Evolutionary conservation across 2,888 invertebrate species (phyloP).

Genomic region (Temnothorax unifasciatus): DNA sequence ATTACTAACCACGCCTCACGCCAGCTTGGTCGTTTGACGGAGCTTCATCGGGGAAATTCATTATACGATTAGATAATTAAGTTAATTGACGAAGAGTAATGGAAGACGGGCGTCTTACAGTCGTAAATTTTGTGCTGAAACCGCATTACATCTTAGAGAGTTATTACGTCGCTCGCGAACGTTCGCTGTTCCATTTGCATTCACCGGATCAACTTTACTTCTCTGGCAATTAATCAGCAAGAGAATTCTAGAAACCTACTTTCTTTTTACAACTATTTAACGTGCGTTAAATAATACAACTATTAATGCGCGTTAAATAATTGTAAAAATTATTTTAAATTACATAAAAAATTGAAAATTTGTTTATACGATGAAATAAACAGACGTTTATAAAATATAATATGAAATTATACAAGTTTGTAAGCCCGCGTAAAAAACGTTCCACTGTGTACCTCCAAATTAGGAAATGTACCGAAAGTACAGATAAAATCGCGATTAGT

Average conservation of each 20-base stretch:
- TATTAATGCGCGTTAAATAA: not conserved
- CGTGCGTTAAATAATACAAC: too few species aligned
- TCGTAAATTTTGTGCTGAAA: slow-evolving; percentile 74
- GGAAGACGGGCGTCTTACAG: slow-evolving; percentile 73
- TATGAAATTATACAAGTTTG: not conserved
- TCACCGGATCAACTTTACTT: slow-evolving; percentile 11
- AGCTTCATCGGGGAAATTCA: slow-evolving; percentile 78
- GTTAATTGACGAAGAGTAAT: slow-evolving; percentile 82
- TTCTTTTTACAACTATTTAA: not conserved
- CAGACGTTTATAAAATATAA: not conserved
- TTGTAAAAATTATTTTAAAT: not conserved
- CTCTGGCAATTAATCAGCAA: not conserved
- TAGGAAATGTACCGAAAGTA: slow-evolving; percentile 16
- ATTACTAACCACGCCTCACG: slow-evolving; percentile 66
- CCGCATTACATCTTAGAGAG: slow-evolving; percentile 20
- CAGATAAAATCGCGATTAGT: slow-evolving; percentile 22
- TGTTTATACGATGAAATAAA: not conserved
- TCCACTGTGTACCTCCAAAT: not conserved
- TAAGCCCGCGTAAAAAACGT: not conserved
- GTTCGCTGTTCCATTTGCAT: slow-evolving; percentile 13
- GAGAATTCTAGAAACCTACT: too few species aligned
- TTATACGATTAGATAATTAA: slow-evolving; percentile 84
- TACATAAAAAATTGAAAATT: not conserved
- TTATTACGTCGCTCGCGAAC: slow-evolving; percentile 33
- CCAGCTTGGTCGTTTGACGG: slow-evolving; percentile 65